Evolutionary conservation across 1,140 invertebrate genomes (phyloP).

Genomic region (Euborellia annulipes): DNA sequence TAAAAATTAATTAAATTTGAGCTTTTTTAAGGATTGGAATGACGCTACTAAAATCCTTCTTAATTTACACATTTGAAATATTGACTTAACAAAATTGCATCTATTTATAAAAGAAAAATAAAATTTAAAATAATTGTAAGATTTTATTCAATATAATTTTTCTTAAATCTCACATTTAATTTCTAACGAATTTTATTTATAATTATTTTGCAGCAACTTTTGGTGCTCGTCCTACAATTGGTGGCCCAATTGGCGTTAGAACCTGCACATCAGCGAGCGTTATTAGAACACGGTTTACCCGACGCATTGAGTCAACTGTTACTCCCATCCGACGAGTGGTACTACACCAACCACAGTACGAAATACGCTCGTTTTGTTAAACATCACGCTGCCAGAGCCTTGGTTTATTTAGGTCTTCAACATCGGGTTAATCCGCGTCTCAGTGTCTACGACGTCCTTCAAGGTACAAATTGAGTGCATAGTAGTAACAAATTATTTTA

Average conservation of each 20-base stretch:
- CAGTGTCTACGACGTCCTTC: slow-evolving; percentile 30
- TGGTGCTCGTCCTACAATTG: slow-evolving; percentile 49
- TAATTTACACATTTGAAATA: no score
- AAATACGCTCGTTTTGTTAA: slow-evolving; percentile 54
- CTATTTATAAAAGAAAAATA: no score
- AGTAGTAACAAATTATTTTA: no score
- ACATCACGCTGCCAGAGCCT: slow-evolving; percentile 48
- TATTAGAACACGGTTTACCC: slow-evolving; percentile 43
- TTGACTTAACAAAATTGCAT: no score
- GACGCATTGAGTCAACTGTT: slow-evolving; percentile 49
- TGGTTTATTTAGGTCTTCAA: slow-evolving; percentile 37
- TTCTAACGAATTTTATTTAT: no score
- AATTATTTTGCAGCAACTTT: slow-evolving; percentile 37
- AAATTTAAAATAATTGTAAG: no score
- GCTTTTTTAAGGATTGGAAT: no score
- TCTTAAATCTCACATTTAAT: no score
- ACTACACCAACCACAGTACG: slow-evolving; percentile 57
- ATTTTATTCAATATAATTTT: no score
- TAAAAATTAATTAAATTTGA: no score
- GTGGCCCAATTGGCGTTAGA: slow-evolving; percentile 44
- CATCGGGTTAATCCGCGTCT: slow-evolving; percentile 29
- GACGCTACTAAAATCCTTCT: no score
- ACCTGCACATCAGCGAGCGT: slow-evolving; percentile 33
- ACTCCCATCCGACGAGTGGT: slow-evolving; percentile 56
- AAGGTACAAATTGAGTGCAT: slow-evolving; percentile 15